Base-by-base conservation (phyloP, 1,140 invertebrate genomes). In the Caenorhabditis briggsae region DNA sequence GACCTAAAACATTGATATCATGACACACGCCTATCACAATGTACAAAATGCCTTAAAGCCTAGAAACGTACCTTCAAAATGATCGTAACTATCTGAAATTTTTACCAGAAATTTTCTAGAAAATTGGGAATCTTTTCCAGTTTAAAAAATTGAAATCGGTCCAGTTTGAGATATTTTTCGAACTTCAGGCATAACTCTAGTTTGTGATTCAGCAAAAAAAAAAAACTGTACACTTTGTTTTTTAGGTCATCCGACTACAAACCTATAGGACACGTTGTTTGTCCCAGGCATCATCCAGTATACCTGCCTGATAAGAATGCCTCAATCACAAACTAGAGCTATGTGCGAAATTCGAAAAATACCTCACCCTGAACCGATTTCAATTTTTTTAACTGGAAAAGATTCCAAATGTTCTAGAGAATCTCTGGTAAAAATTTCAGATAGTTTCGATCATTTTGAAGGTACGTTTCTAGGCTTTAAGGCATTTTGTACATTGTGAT, bases 311-410 rank as follows among this genome's bases (percentile, higher is more conserved):
- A 78, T 78, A 78, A 78, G 46, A 20, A 18, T 6, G 16, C 43
- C 11, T 53, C 70, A 25, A 78, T 78, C 70, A 78, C 70, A 78
- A 78, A 78, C 70, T 78, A 78, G 43, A 78, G n/a, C 3, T 78
- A 46, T 78, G 70, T 50, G 7, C 2, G 33, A 5, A 48, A 18
- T 16, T 7, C 18, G 43, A 18, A 41, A 53, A 50, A 53, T 50
- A 12, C 2, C 46, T 78, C n/a, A 50, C 53, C 53, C 12, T 50
- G 2, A 12, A 2, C n/a, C 18, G n/a, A 78, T 50, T 78, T 78
- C 9, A 14, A 50, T 53, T 78, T 43, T 8, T 1, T 20, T 48
- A 74, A 18, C 18, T 46, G n/a, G 23, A 61, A 61, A 61, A 61
- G 6, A 12, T 11, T 70, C 33, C 43, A 2, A 46, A 25, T 7